Evolutionary conservation across 2,888 invertebrate genomes (phyloP).

Genomic region (Rhamnusium bicolor): DNA sequence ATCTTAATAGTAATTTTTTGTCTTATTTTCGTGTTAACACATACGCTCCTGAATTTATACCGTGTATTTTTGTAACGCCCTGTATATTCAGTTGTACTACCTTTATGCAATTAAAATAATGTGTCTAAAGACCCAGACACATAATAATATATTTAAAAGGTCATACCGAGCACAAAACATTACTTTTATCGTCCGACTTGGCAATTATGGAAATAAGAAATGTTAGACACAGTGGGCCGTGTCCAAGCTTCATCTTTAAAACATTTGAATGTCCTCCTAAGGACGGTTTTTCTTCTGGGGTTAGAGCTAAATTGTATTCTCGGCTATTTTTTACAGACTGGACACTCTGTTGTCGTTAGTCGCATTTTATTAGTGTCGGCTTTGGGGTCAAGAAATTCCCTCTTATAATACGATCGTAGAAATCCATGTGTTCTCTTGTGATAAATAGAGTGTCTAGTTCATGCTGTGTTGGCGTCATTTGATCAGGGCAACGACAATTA

Average conservation of each 20-base stretch:
- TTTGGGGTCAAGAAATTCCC: neutral
- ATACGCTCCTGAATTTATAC: too few species aligned
- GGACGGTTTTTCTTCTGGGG: neutral
- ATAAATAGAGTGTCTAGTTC: neutral
- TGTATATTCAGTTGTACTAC: too few species aligned
- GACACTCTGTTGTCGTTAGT: conserved; percentile 6
- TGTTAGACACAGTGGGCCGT: neutral
- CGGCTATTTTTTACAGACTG: neutral
- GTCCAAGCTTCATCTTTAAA: conserved; percentile 5
- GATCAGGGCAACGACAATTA: too few species aligned
- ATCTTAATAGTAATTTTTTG: too few species aligned
- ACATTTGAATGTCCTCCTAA: neutral
- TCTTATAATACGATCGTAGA: neutral
- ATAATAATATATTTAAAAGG: neutral
- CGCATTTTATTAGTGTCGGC: conserved; percentile 1
- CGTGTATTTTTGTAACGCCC: too few species aligned
- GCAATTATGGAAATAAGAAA: neutral
- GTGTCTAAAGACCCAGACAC: neutral
- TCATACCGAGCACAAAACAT: neutral
- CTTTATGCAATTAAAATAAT: neutral
- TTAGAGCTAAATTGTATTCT: neutral
- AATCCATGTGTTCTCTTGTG: neutral
- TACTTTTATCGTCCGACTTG: neutral
- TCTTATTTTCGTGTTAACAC: too few species aligned
- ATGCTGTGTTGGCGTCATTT: too few species aligned